phyloP scores from a whole-genome alignment of 1,140 invertebrate genomes.

The Eupeodes corollae region DNA sequence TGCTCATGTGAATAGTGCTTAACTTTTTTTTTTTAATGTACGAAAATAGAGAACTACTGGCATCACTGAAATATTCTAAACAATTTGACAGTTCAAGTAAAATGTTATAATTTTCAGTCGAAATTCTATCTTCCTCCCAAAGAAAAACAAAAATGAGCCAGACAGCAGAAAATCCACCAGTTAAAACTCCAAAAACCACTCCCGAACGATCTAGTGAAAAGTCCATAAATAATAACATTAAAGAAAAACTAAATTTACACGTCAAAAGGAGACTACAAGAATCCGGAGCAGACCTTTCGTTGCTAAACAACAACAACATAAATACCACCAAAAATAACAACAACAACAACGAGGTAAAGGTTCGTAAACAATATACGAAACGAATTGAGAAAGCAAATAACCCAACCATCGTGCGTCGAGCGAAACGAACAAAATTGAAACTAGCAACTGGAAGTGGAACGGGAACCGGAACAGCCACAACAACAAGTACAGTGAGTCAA shows the following conservation, averaged over 20 bases:
- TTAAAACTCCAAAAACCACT: no score
- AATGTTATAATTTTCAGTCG: no score
- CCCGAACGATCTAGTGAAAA: constrained; percentile 7
- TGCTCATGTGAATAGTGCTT: no score
- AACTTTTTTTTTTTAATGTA: no score
- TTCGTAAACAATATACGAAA: constrained; percentile 27
- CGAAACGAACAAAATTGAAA: no score
- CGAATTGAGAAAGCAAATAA: constrained; percentile 21
- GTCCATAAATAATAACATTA: constrained; percentile 15
- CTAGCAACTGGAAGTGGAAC: constrained; percentile 4
- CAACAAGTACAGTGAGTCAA: constrained; percentile 6
- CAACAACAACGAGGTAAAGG: constrained; percentile 9
- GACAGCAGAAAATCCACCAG: no score
- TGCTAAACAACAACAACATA: neutral
- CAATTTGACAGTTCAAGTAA: no score
- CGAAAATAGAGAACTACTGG: no score
- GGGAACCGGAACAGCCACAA: neutral
- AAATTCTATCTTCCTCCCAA: no score
- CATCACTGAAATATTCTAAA: no score
- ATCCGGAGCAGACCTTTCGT: constrained; percentile 10
- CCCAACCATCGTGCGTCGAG: no score
- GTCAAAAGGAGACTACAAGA: constrained; percentile 26
- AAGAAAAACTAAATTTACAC: constrained; percentile 30
- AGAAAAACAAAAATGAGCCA: no score
- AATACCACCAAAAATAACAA: neutral